Conservation (phyloP, 2,797 vertebrate genomes). For the Squalus acanthias region DNA sequence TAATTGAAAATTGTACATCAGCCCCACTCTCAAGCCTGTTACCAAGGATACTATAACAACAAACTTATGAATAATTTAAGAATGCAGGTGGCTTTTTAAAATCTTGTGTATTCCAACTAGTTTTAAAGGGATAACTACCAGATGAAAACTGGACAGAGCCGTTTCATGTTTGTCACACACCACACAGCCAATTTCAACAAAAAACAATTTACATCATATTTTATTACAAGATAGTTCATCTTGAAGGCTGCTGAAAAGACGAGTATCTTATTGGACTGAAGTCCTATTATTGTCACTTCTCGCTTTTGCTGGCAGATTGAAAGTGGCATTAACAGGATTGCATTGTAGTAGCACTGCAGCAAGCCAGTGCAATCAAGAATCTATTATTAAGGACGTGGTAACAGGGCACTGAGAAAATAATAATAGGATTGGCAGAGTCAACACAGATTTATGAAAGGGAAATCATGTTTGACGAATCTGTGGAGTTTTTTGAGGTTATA, state of each 20-base stretch:
- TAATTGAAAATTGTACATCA: background rate
- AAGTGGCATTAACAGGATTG: constrained; percentile 16
- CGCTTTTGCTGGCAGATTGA: background rate
- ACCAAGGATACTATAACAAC: background rate
- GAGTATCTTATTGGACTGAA: background rate
- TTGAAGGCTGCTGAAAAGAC: background rate
- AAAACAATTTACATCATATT: background rate
- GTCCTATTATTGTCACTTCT: background rate
- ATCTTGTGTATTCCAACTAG: background rate
- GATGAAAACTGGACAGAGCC: background rate
- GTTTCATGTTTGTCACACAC: background rate
- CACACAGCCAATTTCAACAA: background rate
- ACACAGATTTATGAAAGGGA: too few relatives aligned
- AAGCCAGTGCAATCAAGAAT: background rate
- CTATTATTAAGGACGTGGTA: too few relatives aligned
- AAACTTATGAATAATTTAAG: constrained; percentile 8
- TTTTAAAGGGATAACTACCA: background rate
- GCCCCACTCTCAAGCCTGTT: background rate
- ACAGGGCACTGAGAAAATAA: too few relatives aligned
- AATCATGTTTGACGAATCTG: too few relatives aligned
- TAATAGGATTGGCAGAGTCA: too few relatives aligned
- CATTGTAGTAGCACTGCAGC: background rate
- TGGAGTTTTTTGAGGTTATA: too few relatives aligned
- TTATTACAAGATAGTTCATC: background rate
- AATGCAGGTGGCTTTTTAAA: background rate